A percentile compares a stretch with the other conserved stretches of the same genome.
Evolutionary conservation across 1,140 invertebrate genomes (phyloP).

Genomic region (Hermatobates lingyangjiaoensis): DNA sequence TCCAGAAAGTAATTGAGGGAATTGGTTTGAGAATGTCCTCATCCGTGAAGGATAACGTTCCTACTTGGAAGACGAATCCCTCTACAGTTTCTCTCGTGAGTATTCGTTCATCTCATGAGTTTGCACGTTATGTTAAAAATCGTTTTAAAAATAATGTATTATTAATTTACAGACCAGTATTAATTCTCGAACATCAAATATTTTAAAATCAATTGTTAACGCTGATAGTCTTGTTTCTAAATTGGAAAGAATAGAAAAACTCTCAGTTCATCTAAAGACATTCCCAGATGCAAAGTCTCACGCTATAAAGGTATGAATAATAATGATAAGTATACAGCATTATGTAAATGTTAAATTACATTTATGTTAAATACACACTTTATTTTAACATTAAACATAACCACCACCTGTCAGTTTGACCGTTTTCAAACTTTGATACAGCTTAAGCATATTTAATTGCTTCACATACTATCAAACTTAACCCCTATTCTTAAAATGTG

Average conservation of each 20-base stretch:
- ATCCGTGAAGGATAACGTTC: neutral
- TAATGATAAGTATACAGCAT: neutral
- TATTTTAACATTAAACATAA: neutral
- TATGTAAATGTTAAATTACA: neutral
- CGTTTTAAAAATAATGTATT: neutral
- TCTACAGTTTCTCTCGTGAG: neutral
- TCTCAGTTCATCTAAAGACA: conserved; percentile 44
- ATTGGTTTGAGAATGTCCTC: neutral
- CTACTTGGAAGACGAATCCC: conserved; percentile 2
- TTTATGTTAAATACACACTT: neutral
- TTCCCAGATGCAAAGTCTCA: conserved; percentile 35
- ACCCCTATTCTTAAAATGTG: neutral
- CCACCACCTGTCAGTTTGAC: neutral
- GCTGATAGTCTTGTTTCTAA: conserved; percentile 36
- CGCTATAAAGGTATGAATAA: conserved; percentile 7
- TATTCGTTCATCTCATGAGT: neutral
- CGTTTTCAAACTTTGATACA: neutral
- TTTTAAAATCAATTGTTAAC: conserved; percentile 38
- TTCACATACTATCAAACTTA: neutral
- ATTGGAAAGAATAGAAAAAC: conserved; percentile 37
- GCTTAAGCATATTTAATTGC: neutral
- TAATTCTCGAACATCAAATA: conserved; percentile 39
- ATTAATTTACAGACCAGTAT: conserved; percentile 25
- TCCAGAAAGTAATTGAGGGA: neutral
- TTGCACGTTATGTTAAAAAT: neutral